phyloP scores from a whole-genome alignment of 2,113 vertebrate species.

The Aspiorhynchus laticeps region DNA sequence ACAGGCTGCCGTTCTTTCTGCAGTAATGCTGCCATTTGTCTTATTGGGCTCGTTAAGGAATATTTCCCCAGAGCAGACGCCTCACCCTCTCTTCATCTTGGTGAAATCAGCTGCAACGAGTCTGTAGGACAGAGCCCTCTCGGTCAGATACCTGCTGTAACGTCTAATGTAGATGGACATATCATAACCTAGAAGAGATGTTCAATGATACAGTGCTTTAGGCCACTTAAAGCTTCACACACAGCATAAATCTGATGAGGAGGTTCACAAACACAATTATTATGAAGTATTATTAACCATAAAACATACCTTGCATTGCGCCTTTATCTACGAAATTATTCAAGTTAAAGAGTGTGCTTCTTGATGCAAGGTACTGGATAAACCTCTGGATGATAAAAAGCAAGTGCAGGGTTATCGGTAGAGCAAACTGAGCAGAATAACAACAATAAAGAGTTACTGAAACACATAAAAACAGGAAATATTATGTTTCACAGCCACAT shows the following conservation, averaged over 20 bases:
- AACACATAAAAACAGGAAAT: neutral
- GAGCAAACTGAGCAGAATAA: neutral
- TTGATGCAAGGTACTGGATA: constrained; percentile 93
- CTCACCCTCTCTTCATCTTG: constrained; percentile 94
- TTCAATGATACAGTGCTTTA: neutral
- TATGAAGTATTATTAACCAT: neutral
- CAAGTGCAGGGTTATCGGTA: neutral
- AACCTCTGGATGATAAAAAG: constrained; percentile 80
- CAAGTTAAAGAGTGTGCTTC: constrained; percentile 93
- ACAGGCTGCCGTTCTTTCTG: neutral
- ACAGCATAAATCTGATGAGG: neutral
- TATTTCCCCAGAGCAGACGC: constrained; percentile 13
- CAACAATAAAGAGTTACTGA: neutral
- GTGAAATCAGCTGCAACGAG: constrained; percentile 93
- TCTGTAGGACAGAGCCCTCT: constrained; percentile 93
- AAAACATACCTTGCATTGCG: constrained; percentile 86
- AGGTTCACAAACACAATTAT: neutral
- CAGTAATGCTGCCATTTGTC: neutral
- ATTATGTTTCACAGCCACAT: neutral
- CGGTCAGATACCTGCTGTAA: constrained; percentile 95
- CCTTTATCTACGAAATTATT: constrained; percentile 97
- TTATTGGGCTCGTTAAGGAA: neutral
- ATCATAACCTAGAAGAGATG: constrained; percentile 80
- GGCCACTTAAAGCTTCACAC: neutral
- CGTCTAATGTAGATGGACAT: constrained; percentile 96